Base-by-base conservation (phyloP, 2,797 vertebrate genomes). In the Cirrhinus molitorella region DNA sequence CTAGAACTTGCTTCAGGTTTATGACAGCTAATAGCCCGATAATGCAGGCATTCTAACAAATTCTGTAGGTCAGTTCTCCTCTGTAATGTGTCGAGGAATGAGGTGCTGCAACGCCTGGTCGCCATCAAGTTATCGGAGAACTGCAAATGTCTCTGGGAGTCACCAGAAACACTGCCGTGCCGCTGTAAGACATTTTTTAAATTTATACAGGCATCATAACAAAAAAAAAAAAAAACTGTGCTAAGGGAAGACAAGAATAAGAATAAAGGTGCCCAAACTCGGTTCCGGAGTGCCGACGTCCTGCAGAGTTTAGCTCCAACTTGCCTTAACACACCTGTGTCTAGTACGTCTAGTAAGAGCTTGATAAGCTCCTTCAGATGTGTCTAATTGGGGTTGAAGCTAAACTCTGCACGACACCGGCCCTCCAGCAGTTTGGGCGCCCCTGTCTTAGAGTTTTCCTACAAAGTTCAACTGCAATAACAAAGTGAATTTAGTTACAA, bases 131-230 rank as follows among this genome's bases (percentile, higher is more conserved):
- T 83, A 21, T 75, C 25, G 86, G 71, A 71, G 82, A 79, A 43
- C 85, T 87, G 87, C 79, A 77, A 83, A 75, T 79, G 87, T 79
- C 88, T 80, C 65, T 83, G 85, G 76, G 80, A 84, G 70, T 91
- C 83, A 92, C 89, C 91, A 51, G 91, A 90, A 59, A 93, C 88
- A 79, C 91, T 93, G 88, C 86, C 21, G 87, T 91, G 90, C 73
- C 78, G 85, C 94, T 94, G 92, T 88, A 90, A 63, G 73, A 79
- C 55, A 79, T 23, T 80, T 79, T 68, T 34, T 47, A 83, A 76
- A 85, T 47, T 40, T 31, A 83, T 34, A 83, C 23, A 59, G 23
- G 17, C 25, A n/a, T 43, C 1, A 19, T 65, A 55, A 67, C 21
- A 67, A 28, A 19, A 21, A n/a, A 55, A 67, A 16, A 67, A 28